phyloP scores from a whole-genome alignment of 2,113 vertebrate species.

The Arizona elegans region DNA sequence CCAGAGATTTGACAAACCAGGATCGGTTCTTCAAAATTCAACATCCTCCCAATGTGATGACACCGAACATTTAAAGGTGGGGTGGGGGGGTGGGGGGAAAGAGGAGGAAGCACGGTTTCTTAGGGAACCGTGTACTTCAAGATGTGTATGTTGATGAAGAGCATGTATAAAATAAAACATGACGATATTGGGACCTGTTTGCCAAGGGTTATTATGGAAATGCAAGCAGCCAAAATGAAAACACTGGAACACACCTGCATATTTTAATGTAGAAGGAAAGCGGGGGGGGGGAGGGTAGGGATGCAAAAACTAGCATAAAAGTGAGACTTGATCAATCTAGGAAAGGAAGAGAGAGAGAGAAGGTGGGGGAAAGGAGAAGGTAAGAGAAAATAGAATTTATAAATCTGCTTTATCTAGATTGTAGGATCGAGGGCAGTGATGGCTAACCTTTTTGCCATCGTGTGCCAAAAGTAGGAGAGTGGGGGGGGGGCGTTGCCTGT shows the following conservation, averaged over 20 bases:
- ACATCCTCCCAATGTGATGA: neutral
- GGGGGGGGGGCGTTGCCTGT: too few relatives aligned
- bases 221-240: neutral
- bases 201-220: neutral
- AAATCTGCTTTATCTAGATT: neutral
- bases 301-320: neutral
- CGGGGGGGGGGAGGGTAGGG: fast-evolving
- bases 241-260: neutral
- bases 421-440: neutral
- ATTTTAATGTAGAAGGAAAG: neutral
- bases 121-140: neutral
- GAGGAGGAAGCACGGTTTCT: neutral
- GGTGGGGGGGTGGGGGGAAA: neutral
- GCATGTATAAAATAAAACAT: neutral
- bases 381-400: neutral
- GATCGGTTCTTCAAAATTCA: neutral
- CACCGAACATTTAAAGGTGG: neutral
- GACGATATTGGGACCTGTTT: neutral
- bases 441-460: too few relatives aligned
- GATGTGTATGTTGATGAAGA: neutral
- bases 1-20: neutral
- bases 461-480: too few relatives aligned
- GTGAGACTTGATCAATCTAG: neutral
- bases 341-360: neutral
- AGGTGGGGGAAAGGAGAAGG: neutral